A percentile compares a stretch with the other conserved stretches of the same genome.
phyloP scores from a whole-genome alignment of 2,888 invertebrate species.

The Campoletis raptor region DNA sequence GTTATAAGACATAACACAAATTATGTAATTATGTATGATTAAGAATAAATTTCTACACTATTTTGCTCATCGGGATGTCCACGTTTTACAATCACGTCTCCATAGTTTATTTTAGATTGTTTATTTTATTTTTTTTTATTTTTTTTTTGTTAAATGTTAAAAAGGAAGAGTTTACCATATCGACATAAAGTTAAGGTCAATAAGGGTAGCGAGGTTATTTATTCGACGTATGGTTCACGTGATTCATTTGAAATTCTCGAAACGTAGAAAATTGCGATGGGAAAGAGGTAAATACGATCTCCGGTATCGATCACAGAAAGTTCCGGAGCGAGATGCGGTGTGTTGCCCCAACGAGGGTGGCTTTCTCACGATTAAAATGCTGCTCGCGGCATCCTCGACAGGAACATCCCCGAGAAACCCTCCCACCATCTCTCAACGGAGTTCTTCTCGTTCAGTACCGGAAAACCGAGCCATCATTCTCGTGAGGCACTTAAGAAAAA shows the following conservation, averaged over 20 bases:
- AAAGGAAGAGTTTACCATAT: not conserved
- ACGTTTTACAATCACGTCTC: no score
- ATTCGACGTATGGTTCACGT: conserved; percentile 49
- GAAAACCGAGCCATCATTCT: conserved; percentile 68
- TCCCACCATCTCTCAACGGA: conserved; percentile 25
- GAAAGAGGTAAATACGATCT: conserved; percentile 69
- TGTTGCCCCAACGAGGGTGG: conserved; percentile 45
- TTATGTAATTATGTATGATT: no score
- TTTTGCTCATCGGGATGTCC: no score
- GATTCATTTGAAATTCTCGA: conserved; percentile 64
- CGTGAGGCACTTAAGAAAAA: conserved; percentile 35
- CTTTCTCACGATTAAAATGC: conserved; percentile 66
- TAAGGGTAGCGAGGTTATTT: conserved; percentile 31
- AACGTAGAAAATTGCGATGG: conserved; percentile 65
- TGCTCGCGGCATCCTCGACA: conserved; percentile 59
- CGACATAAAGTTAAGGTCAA: conserved; percentile 20
- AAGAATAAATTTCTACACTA: no score
- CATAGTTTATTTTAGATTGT: no score
- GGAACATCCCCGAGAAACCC: conserved; percentile 49
- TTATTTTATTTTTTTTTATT: no score
- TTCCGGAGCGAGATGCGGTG: conserved; percentile 49
- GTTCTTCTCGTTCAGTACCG: conserved; percentile 54
- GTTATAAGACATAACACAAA: no score
- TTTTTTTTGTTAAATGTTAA: not conserved
- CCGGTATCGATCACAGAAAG: conserved; percentile 67